These are phyloP conservation scores for Mormyrus hasselquistii DNA, from an alignment of 2,797 vertebrate species.

Conservation along the genomic window DNA sequence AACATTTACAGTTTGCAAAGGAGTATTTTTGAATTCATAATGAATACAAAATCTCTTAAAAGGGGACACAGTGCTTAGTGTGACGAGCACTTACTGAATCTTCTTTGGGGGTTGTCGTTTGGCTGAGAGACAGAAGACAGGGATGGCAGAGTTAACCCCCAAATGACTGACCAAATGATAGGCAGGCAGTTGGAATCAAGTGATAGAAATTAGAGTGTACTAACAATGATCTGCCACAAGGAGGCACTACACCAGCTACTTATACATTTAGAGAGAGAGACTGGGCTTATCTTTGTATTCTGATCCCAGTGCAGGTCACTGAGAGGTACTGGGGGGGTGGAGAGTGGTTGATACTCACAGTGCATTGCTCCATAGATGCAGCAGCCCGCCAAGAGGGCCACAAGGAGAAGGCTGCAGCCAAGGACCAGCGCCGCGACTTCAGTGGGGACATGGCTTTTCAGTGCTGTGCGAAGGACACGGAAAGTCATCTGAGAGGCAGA, in stretches of 20 bases:
- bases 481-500: neutral
- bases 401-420: neutral
- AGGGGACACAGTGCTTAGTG: neutral
- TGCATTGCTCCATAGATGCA: neutral
- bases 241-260: neutral
- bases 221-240: neutral
- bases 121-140: neutral
- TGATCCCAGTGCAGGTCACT: neutral
- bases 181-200: neutral
- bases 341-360: neutral
- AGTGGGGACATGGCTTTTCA: neutral
- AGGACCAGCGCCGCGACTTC: neutral
- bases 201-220: neutral
- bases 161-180: neutral
- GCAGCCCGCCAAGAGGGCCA: neutral
- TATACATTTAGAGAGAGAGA: neutral
- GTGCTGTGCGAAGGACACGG: neutral
- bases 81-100: neutral
- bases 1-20: neutral
- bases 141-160: neutral
- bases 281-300: neutral
- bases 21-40: neutral
- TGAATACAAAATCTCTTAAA: neutral
- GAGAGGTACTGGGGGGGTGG: neutral
- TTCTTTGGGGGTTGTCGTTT: neutral